Conservation (phyloP, 2,888 invertebrate genomes). For the Orthosia cruda region DNA sequence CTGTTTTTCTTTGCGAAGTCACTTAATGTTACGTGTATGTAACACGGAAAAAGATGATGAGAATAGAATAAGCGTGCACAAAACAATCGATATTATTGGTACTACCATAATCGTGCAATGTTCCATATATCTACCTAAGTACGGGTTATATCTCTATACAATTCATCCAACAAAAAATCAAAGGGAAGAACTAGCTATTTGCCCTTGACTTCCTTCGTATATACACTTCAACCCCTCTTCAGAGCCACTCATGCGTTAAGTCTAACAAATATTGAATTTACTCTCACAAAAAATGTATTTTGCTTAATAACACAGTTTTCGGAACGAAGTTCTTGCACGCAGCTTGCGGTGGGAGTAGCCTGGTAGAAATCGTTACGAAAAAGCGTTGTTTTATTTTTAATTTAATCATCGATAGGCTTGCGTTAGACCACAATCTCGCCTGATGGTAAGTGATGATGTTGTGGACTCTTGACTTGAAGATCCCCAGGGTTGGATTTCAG, state of each 20-base stretch:
- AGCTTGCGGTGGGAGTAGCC: too few relatives aligned
- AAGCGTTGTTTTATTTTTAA: too few relatives aligned
- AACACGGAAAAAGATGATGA: neutral
- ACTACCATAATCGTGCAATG: neutral
- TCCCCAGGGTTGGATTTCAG: too few relatives aligned
- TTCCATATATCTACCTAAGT: neutral
- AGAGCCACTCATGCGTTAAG: neutral
- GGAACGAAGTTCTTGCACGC: too few relatives aligned
- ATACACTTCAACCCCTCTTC: neutral
- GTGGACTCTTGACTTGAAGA: too few relatives aligned
- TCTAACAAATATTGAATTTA: neutral
- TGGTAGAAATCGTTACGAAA: too few relatives aligned
- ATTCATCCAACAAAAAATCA: constrained; percentile 3
- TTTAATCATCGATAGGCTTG: too few relatives aligned
- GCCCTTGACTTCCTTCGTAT: neutral
- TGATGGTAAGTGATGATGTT: too few relatives aligned
- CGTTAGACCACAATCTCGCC: too few relatives aligned
- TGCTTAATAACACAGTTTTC: neutral
- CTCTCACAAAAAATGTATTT: neutral
- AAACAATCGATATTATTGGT: neutral
- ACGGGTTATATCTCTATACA: neutral
- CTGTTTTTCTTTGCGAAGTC: constrained; percentile 23
- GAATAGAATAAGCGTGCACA: neutral
- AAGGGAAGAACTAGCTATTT: neutral
- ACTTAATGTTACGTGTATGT: constrained; percentile 12